These are phyloP conservation scores for Eutolmus rufibarbis DNA, from an alignment of 2,888 invertebrate genomes.

Conservation along the genomic window DNA sequence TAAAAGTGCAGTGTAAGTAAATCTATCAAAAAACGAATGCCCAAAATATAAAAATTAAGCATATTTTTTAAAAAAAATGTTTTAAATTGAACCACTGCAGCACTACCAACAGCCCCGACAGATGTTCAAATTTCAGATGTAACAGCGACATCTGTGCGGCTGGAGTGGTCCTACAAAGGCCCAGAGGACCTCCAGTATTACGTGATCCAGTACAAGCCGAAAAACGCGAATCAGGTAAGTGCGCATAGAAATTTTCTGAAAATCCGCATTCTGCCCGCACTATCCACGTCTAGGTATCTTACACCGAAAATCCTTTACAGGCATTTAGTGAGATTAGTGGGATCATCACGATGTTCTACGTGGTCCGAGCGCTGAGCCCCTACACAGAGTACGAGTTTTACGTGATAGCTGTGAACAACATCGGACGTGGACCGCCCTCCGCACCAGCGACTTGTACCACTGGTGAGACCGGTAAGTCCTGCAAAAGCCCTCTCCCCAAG, in stretches of 20 bases:
- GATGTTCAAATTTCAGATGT: slow-evolving; percentile 92
- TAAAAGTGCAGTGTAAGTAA: slow-evolving; percentile 93
- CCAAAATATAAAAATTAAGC: not conserved
- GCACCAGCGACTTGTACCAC: slow-evolving; percentile 90
- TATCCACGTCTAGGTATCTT: not conserved
- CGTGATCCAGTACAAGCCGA: slow-evolving; percentile 95
- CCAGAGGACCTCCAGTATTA: slow-evolving; percentile 93
- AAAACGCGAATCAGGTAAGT: slow-evolving; percentile 80
- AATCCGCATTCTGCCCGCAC: not conserved
- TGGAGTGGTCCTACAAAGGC: slow-evolving; percentile 92
- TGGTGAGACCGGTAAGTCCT: slow-evolving; percentile 89
- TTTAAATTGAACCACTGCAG: slow-evolving; percentile 63
- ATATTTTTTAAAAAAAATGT: not conserved
- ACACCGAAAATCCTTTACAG: slow-evolving; percentile 60
- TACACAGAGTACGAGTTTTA: slow-evolving; percentile 97
- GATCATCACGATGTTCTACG: slow-evolving; percentile 91
- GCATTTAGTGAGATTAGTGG: slow-evolving; percentile 93
- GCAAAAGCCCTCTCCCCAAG: not conserved
- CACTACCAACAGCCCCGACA: slow-evolving; percentile 88
- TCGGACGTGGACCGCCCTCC: slow-evolving; percentile 91
- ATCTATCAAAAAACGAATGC: not conserved
- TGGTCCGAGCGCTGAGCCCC: slow-evolving; percentile 87
- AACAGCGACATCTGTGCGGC: slow-evolving; percentile 89
- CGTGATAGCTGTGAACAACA: slow-evolving; percentile 93
- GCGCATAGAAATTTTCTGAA: not conserved